Conservation (phyloP, 2,888 invertebrate genomes). For the Acleris emargana region DNA sequence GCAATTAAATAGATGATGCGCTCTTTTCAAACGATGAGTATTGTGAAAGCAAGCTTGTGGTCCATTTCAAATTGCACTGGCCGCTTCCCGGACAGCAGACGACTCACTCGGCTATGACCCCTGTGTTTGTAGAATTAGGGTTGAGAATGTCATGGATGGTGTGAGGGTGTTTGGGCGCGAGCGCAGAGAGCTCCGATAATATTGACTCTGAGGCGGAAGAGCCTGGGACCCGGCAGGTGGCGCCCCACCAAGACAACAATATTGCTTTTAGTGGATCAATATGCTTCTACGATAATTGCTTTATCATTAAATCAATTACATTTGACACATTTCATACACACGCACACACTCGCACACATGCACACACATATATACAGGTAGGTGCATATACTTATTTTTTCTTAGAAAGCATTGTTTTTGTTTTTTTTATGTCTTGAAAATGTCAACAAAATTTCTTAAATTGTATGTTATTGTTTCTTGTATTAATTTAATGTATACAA, state of each 20-base stretch:
- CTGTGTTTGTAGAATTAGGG: background rate
- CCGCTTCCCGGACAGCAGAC: background rate
- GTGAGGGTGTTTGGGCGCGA: background rate
- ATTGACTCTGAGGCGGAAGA: conserved; percentile 27
- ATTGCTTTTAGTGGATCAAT: background rate
- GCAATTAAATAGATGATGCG: too few species aligned
- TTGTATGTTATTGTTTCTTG: too few species aligned
- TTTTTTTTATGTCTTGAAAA: too few species aligned
- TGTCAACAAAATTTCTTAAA: too few species aligned
- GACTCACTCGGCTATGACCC: background rate
- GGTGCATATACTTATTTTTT: too few species aligned
- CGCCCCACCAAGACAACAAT: background rate
- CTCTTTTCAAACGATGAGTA: too few species aligned
- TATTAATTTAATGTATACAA: too few species aligned
- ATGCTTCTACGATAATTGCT: background rate
- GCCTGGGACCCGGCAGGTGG: conserved; percentile 30
- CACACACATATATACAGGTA: too few species aligned
- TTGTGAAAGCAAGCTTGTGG: background rate
- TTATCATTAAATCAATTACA: too few species aligned
- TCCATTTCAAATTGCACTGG: conserved; percentile 24
- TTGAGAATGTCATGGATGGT: background rate
- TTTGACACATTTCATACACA: too few species aligned
- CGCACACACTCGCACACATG: too few species aligned
- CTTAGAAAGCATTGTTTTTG: too few species aligned
- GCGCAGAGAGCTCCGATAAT: conserved; percentile 19